These are phyloP conservation scores for Peucedramus taeniatus DNA, from an alignment of 2,113 vertebrate species.

Conservation along the genomic window DNA sequence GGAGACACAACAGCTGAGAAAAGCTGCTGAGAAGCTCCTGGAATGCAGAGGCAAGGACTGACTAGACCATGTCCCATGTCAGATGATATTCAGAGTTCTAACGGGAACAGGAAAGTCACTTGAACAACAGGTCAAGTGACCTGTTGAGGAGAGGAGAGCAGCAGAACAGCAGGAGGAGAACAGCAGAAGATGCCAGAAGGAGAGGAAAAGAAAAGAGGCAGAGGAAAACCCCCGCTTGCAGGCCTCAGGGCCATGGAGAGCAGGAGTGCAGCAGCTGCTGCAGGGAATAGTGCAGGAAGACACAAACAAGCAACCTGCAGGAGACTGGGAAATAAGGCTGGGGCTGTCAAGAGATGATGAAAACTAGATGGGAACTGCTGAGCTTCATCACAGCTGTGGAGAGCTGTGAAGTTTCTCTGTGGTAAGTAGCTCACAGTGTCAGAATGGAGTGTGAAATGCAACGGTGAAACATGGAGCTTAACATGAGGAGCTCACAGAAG, in stretches of 20 bases:
- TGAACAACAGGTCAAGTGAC: background rate
- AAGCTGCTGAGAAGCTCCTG: background rate
- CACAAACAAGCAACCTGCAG: background rate
- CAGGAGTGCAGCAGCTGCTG: fast-evolving
- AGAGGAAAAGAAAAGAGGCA: background rate
- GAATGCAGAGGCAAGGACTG: background rate
- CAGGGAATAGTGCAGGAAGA: background rate
- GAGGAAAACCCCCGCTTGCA: background rate
- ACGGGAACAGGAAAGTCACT: background rate
- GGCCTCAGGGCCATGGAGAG: background rate
- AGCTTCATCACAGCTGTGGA: background rate
- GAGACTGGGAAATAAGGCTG: background rate
- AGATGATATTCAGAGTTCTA: background rate
- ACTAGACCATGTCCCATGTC: background rate
- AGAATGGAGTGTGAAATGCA: background rate
- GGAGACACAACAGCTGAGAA: background rate
- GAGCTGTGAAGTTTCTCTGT: background rate
- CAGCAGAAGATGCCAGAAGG: background rate
- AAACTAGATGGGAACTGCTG: background rate
- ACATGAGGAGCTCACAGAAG: background rate
- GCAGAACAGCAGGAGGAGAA: background rate
- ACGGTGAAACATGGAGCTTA: fast-evolving
- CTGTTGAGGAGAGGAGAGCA: too few species aligned
- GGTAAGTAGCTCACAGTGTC: background rate
- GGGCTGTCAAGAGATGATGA: background rate